These are phyloP conservation scores for Diprion similis DNA, from an alignment of 1,140 invertebrate species.

Conservation along the genomic window DNA sequence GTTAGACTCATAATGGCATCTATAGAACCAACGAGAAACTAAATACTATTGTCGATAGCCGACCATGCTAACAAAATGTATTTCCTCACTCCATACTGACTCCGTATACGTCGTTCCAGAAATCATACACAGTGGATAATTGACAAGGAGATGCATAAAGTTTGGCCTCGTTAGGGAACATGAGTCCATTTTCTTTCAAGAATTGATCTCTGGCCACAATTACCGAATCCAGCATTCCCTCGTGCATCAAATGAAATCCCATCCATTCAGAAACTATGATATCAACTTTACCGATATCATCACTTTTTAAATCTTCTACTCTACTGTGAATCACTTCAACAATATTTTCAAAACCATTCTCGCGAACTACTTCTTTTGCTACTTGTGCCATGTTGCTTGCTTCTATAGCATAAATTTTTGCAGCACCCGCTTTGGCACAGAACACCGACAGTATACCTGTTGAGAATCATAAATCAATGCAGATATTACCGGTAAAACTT, in stretches of 20 bases:
- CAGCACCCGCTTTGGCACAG: slow-evolving; percentile 91
- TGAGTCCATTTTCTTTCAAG: slow-evolving; percentile 72
- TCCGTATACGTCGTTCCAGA: slow-evolving; percentile 95
- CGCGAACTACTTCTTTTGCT: slow-evolving; percentile 80
- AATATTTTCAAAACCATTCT: slow-evolving; percentile 70
- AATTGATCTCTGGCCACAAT: slow-evolving; percentile 91
- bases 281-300: slow-evolving; percentile 82
- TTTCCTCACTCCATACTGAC: slow-evolving; percentile 92
- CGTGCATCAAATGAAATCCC: slow-evolving; percentile 98
- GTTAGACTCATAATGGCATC: no score
- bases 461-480: slow-evolving; percentile 25
- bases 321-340: slow-evolving; percentile 76
- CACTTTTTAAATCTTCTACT: slow-evolving; percentile 83
- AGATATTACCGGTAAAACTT: neutral
- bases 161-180: slow-evolving; percentile 63
- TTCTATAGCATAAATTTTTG: slow-evolving; percentile 91
- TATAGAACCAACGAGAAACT: no score
- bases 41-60: no score
- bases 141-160: slow-evolving; percentile 68
- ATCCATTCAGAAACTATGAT: slow-evolving; percentile 99
- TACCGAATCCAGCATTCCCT: slow-evolving; percentile 96
- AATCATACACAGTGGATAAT: slow-evolving; percentile 72
- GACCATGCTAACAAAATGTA: slow-evolving; percentile 54
- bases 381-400: slow-evolving; percentile 85
- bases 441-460: slow-evolving; percentile 94